Evolutionary conservation across 30 jellyfish, hydroid and myxozoan species (phyloP), one percentile per base, ranked within the genome.

Genomic region (Cassiopea xamachana): DNA sequence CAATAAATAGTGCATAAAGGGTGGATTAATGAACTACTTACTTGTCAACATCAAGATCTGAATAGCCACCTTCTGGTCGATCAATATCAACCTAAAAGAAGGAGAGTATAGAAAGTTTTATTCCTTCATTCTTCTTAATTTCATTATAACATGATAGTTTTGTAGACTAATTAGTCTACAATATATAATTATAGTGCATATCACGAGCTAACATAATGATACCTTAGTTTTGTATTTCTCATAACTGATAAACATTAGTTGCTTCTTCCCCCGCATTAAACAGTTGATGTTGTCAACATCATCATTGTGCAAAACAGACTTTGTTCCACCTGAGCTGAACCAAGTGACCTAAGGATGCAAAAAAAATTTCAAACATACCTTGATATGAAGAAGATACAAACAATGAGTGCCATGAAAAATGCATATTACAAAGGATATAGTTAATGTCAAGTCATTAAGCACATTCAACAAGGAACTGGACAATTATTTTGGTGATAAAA

Each of bases 321-420:
- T 94, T 61, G 98, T 94, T n/a, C 98, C 98, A 39, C 98, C 98
- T 73, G 96, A 77, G 88, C 98, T 94, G 90, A 94, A 91, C 98
- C 98, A 94, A 0, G 96, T 90, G 83, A 94, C 97, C 98, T 94
- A 59, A 58, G 43, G 39, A 27, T 27, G 39, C 39, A 27, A 27
- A 27, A 27, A 27, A 27, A 27, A 27, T 27, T 27, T 27, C 39
- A 27, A 27, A 27, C 39, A 27, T 27, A 27, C 39, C 39, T 27
- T 27, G 39, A 27, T 27, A 27, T 6, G 10, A 44, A 46, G 48
- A 67, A 15, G 69, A 1, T 81, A 44, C 0, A 39, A 9, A n/a
- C 43, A 19, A 6, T 73, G 17, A 8, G 48, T 10, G 13, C 62
- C 27, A 83, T 83, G 48, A 17, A n/a, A 27, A 61, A 4, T 18